phyloP scores from a whole-genome alignment of 2,113 vertebrate genomes.

The Euleptes europaea region DNA sequence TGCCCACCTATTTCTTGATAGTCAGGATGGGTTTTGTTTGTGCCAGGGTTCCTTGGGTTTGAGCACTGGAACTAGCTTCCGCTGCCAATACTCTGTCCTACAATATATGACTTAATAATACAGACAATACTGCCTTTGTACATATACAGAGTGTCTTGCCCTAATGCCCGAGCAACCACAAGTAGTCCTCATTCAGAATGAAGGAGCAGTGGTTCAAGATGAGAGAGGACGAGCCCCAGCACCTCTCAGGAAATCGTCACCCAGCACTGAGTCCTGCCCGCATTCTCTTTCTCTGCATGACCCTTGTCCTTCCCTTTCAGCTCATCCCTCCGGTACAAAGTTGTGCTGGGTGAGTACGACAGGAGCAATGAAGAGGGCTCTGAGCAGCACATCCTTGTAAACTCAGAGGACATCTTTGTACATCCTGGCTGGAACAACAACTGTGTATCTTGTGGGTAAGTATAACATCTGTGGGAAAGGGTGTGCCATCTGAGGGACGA shows the following conservation, averaged over 20 bases:
- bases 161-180: too few species aligned
- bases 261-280: neutral
- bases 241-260: neutral
- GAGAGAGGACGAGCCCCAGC: neutral
- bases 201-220: neutral
- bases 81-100: too few species aligned
- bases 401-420: slow-evolving; percentile 28
- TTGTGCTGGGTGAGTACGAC: slow-evolving; percentile 65
- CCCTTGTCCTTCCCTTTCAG: neutral
- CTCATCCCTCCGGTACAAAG: slow-evolving; percentile 32
- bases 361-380: slow-evolving; percentile 11
- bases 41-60: too few species aligned
- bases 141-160: too few species aligned
- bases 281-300: neutral
- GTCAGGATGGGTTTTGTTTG: too few species aligned
- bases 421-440: slow-evolving; percentile 55
- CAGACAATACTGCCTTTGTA: too few species aligned
- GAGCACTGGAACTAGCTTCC: too few species aligned
- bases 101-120: too few species aligned
- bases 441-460: slow-evolving; percentile 66
- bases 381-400: slow-evolving; percentile 58
- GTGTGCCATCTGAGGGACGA: too few species aligned
- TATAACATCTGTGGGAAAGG: neutral
- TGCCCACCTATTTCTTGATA: too few species aligned
- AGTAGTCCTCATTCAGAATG: too few species aligned